Evolutionary conservation across 2,888 invertebrate genomes (phyloP), one percentile per base, ranked within the genome.

Genomic region (Imbricaverruca yamaguchii): DNA sequence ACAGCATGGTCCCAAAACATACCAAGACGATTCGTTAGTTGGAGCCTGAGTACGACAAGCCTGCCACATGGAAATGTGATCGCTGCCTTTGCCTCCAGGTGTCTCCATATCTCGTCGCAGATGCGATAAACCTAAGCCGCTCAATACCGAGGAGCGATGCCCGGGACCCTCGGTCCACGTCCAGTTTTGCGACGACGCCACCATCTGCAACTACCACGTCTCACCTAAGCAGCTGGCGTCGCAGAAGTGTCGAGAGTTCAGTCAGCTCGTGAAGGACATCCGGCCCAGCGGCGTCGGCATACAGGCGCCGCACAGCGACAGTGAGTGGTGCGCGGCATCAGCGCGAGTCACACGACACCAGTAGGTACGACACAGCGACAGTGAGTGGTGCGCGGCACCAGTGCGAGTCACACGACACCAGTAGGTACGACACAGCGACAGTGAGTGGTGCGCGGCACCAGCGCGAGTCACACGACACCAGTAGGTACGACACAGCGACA

Each of bases 111-210:
- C 78, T 21, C 56, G 57, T 11, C 78, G 81, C 9, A 55, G 56
- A 10, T 81, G 81, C 63, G 65, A 78, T 10, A 77, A 63, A 25
- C 81, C 81, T 3, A 81, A 81, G 80, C 81, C 81, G 8, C 80
- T 55, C n/a, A 81, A 81, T 78, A 81, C 80, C 18, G 77, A 59
- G 59, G 12, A 53, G n/a, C 77, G 78, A 15, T 81, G 81, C 57
- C 23, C 12, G 3, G 81, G 81, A 1, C 21, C 78, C 11, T n/a
- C 59, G 18, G 53, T 77, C 0, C 61, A 10, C 80, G 10, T 81
- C 21, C 77, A 81, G 81, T 61, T 81, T n/a, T 81, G 81, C 53
- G 53, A 67, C 4, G 80, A 63, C 18, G 10, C 18, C 53, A 21
- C 74, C 55, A 18, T 74, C 74, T 74, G 74, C 21, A 55, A 74